phyloP scores from a whole-genome alignment of 2,797 vertebrate species.

The Phoeniculus purpureus region DNA sequence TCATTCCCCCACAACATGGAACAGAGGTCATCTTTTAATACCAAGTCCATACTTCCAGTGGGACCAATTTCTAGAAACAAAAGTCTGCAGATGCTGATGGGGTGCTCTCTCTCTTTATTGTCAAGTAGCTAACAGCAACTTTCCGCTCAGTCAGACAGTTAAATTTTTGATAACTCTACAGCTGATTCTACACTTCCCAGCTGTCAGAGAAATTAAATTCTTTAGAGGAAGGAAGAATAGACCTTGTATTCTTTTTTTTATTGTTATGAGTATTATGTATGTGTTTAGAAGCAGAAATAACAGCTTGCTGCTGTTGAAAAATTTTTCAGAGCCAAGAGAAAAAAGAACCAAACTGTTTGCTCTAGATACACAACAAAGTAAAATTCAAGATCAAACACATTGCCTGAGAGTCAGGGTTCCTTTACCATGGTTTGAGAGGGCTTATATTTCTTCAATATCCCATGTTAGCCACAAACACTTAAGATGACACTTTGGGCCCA shows the following conservation, averaged over 20 bases:
- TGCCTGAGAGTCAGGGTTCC: neutral
- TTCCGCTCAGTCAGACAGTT: neutral
- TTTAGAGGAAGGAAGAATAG: neutral
- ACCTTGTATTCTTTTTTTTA: neutral
- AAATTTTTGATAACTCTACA: conserved; percentile 1
- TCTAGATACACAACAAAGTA: neutral
- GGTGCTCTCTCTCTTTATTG: neutral
- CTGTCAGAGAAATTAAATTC: conserved; percentile 10
- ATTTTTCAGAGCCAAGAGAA: neutral
- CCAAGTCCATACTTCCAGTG: neutral
- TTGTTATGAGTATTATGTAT: neutral
- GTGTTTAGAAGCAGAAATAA: neutral
- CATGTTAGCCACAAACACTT: conserved; percentile 32
- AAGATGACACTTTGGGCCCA: conserved; percentile 1
- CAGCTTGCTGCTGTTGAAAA: neutral
- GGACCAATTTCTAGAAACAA: conserved; percentile 26
- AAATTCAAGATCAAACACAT: neutral
- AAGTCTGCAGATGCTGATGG: neutral
- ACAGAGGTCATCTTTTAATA: conserved; percentile 4
- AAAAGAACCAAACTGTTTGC: neutral
- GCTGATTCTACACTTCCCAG: neutral
- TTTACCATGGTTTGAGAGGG: neutral
- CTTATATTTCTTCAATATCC: conserved; percentile 37
- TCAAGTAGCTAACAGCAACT: neutral
- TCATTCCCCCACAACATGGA: neutral